phyloP scores from a whole-genome alignment of 2,113 vertebrate genomes.

The Sylvilagus bachmani region DNA sequence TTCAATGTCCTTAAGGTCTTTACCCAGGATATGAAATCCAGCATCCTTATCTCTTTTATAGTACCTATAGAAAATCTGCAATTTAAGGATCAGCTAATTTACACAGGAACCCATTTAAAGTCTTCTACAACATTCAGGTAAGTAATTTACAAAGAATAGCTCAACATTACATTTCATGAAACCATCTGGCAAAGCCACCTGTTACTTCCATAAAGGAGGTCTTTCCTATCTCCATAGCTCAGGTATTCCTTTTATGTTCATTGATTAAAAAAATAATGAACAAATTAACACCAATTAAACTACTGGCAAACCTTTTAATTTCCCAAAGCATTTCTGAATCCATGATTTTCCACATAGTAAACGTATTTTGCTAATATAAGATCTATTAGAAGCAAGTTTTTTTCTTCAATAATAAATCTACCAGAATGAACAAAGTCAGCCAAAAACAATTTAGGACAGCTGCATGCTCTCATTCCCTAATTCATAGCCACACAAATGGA shows the following conservation, averaged over 20 bases:
- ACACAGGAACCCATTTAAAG: constrained; percentile 21
- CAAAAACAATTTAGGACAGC: not conserved
- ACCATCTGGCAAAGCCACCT: constrained; percentile 12
- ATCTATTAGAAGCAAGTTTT: not conserved
- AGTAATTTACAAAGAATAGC: constrained; percentile 43
- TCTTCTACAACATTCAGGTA: constrained; percentile 16
- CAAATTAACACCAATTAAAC: not conserved
- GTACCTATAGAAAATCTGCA: not conserved
- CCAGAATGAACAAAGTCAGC: not conserved
- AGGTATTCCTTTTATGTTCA: not conserved
- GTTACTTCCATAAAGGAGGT: not conserved
- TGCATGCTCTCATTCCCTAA: not conserved
- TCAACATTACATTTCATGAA: not conserved
- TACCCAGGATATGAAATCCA: not conserved
- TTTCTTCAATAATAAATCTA: not conserved
- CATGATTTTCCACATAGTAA: not conserved
- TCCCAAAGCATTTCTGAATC: constrained; percentile 24
- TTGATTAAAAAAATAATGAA: not conserved
- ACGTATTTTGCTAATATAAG: not conserved
- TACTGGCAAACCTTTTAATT: not conserved
- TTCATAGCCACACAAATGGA: rapidly evolving
- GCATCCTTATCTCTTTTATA: constrained; percentile 15
- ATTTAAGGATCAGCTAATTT: constrained; percentile 56
- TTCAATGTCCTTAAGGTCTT: not conserved
- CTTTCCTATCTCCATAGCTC: not conserved